These are phyloP conservation scores for Polydrusus pterygomalis DNA, from an alignment of 2,888 invertebrate species.

Conservation along the genomic window DNA sequence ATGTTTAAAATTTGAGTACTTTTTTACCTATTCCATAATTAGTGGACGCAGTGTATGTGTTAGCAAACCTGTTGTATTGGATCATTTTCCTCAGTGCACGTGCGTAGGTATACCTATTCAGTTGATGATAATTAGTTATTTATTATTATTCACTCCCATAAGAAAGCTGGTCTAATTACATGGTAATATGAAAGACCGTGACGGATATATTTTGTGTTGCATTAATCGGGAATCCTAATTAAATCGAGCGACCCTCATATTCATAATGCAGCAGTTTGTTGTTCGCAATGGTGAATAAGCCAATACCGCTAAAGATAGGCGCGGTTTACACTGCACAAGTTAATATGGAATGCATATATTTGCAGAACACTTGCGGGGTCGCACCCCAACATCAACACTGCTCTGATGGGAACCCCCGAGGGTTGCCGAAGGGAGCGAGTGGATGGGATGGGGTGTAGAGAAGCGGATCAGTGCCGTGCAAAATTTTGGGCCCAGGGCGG, in stretches of 20 bases:
- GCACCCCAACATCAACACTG: conserved; percentile 53
- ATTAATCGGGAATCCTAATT: neutral
- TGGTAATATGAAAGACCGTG: neutral
- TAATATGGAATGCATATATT: conserved; percentile 55
- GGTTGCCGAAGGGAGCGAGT: conserved; percentile 33
- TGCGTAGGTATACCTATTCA: too few species aligned
- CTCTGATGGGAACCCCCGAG: conserved; percentile 30
- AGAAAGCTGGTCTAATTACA: neutral
- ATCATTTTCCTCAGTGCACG: too few species aligned
- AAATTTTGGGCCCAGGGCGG: too few species aligned
- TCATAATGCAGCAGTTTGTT: conserved; percentile 24
- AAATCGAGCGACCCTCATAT: conserved; percentile 1
- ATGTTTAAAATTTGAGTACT: too few species aligned
- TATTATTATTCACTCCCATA: neutral
- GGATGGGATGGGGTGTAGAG: conserved; percentile 13
- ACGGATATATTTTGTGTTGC: neutral
- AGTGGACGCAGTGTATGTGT: too few species aligned
- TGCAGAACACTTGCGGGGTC: conserved; percentile 51
- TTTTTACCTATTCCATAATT: too few species aligned
- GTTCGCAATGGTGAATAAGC: conserved; percentile 38
- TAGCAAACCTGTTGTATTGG: too few species aligned
- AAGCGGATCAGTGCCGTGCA: conserved; percentile 22
- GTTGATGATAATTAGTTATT: too few species aligned
- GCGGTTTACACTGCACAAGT: conserved; percentile 55
- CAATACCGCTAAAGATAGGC: conserved; percentile 42